phyloP scores from a whole-genome alignment of 2,888 invertebrate species.

The Leucophora obtusa region DNA sequence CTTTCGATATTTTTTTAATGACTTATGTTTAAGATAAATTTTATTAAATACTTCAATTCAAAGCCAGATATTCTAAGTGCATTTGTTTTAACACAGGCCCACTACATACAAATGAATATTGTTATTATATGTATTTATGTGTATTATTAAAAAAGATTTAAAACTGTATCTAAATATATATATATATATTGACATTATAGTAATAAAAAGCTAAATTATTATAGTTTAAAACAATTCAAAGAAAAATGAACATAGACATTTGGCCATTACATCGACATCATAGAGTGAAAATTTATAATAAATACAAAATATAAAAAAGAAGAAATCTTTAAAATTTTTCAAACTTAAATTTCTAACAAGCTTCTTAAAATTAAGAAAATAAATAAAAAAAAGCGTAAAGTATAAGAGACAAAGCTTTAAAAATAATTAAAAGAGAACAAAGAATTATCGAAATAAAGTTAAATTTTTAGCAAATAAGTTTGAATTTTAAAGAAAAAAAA shows the following conservation, averaged over 20 bases:
- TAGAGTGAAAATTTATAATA: slow-evolving; percentile 40
- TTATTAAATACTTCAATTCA: neutral
- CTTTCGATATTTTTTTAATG: too few species aligned
- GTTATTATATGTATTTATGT: neutral
- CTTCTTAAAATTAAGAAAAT: neutral
- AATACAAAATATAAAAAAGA: slow-evolving; percentile 3
- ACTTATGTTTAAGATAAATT: too few species aligned
- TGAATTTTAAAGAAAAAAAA: neutral
- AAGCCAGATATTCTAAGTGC: slow-evolving; percentile 44
- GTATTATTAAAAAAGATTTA: slow-evolving; percentile 8
- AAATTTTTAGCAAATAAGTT: neutral
- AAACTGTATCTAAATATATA: slow-evolving; percentile 34
- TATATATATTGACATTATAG: slow-evolving; percentile 61
- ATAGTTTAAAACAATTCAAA: neutral
- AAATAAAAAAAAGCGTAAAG: slow-evolving; percentile 2
- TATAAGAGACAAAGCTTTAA: slow-evolving; percentile 9
- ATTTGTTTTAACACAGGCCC: slow-evolving; percentile 24
- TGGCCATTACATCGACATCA: slow-evolving; percentile 53
- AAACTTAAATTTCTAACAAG: neutral
- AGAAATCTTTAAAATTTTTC: neutral
- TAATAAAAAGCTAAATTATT: slow-evolving; percentile 46
- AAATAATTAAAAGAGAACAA: slow-evolving; percentile 1
- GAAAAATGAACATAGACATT: slow-evolving; percentile 24
- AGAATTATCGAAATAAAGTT: neutral
- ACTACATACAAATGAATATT: slow-evolving; percentile 47